Evolutionary conservation across 1,140 invertebrate genomes (phyloP).

Genomic region (Antheraea mylitta): DNA sequence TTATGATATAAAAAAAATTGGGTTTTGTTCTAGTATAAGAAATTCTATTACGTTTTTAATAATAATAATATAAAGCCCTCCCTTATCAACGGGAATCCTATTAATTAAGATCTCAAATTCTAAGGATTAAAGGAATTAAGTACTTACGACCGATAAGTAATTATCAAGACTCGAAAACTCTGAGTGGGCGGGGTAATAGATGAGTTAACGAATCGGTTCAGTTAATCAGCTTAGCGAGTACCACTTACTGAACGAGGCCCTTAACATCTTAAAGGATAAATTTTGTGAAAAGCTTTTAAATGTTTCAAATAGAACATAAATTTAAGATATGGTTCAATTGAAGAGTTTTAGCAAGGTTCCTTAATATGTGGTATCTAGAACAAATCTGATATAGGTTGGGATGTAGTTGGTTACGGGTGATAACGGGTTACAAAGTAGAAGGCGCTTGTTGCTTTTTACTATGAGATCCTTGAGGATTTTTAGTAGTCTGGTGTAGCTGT

Average conservation of each 20-base stretch:
- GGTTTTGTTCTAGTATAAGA: too few species aligned
- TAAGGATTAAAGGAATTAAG: slow-evolving; percentile 1
- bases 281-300: slow-evolving; percentile 21
- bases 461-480: too few species aligned
- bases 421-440: too few species aligned
- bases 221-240: slow-evolving; percentile 35
- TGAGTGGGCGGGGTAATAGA: slow-evolving; percentile 24
- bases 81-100: not conserved
- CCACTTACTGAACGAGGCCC: slow-evolving; percentile 29
- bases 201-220: slow-evolving; percentile 30
- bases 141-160: slow-evolving; percentile 35
- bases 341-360: not conserved
- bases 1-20: too few species aligned
- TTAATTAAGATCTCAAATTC: not conserved
- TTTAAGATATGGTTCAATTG: slow-evolving; percentile 11
- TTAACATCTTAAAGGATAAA: slow-evolving; percentile 22
- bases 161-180: slow-evolving; percentile 21
- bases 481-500: too few species aligned
- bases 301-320: slow-evolving; percentile 27
- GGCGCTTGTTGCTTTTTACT: too few species aligned
- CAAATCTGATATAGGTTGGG: too few species aligned
- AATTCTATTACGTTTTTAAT: too few species aligned
- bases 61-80: too few species aligned
- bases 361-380: not conserved
- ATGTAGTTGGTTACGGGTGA: too few species aligned